phyloP scores from a whole-genome alignment of 2,888 invertebrate genomes.

The Drosophila rubida region DNA sequence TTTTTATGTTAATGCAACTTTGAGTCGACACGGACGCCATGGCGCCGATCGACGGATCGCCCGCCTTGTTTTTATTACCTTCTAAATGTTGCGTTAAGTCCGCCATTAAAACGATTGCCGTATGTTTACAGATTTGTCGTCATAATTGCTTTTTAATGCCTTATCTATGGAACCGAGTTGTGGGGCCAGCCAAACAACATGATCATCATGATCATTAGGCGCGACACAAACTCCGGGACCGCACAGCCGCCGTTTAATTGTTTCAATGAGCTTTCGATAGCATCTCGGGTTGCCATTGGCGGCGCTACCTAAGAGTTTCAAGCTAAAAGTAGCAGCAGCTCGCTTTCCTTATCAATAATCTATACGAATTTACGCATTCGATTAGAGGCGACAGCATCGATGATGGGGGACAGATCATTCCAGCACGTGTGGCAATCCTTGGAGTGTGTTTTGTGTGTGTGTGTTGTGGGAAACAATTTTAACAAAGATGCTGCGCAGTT shows the following conservation, averaged over 20 bases:
- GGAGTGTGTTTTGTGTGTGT: slow-evolving; percentile 28
- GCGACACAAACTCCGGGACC: slow-evolving; percentile 30
- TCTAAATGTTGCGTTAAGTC: slow-evolving; percentile 81
- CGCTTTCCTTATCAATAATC: slow-evolving; percentile 58
- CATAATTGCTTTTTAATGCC: slow-evolving; percentile 83
- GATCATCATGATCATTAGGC: slow-evolving; percentile 62
- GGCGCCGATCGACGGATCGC: slow-evolving; percentile 37
- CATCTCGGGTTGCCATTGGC: slow-evolving; percentile 36
- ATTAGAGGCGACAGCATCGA: slow-evolving; percentile 49
- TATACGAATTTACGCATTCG: slow-evolving; percentile 66
- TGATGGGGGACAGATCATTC: slow-evolving; percentile 17
- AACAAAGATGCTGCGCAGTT: slow-evolving; percentile 7
- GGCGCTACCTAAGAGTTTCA: slow-evolving; percentile 17
- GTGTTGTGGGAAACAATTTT: slow-evolving; percentile 60
- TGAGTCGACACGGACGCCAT: slow-evolving; percentile 32
- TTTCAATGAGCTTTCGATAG: slow-evolving; percentile 70
- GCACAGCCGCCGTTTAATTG: slow-evolving; percentile 65
- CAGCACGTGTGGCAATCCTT: slow-evolving; percentile 43
- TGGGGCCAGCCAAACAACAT: slow-evolving; percentile 1
- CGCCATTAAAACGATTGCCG: slow-evolving; percentile 79
- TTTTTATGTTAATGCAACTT: slow-evolving; percentile 80
- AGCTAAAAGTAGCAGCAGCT: neutral
- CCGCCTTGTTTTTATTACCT: slow-evolving; percentile 74
- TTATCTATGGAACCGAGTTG: slow-evolving; percentile 68
- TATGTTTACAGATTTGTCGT: slow-evolving; percentile 83